phyloP scores from a whole-genome alignment of 2,113 vertebrate genomes.

The Vireo altiloquus region DNA sequence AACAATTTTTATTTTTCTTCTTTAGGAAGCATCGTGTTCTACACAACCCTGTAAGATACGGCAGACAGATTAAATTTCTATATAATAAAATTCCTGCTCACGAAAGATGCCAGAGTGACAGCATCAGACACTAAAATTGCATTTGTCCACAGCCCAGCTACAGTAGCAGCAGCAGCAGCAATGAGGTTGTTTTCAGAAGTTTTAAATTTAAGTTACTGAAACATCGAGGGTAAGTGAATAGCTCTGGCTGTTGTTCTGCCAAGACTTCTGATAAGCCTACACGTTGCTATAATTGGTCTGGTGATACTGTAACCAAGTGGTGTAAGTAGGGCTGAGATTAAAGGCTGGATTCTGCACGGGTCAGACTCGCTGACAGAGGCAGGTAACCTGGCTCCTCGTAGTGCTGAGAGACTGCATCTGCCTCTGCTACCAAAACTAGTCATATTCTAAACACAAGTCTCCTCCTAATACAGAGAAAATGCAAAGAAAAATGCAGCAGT shows the following conservation, averaged over 20 bases:
- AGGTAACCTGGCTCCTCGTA: not conserved
- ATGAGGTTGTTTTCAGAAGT: not conserved
- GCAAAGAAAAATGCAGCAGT: not conserved
- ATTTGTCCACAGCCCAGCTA: not conserved
- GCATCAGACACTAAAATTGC: constrained; percentile 3
- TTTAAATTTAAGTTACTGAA: not conserved
- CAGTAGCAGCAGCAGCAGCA: not conserved
- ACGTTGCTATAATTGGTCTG: not conserved
- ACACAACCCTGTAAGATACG: not conserved
- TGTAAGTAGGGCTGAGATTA: not conserved
- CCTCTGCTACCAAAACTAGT: not conserved
- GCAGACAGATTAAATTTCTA: constrained; percentile 15
- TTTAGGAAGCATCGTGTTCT: not conserved
- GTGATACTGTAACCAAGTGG: not conserved
- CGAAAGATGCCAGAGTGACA: not conserved
- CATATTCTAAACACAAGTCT: not conserved
- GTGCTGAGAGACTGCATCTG: not conserved
- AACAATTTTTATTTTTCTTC: not conserved
- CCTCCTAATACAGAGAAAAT: not conserved
- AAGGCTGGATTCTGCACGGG: not conserved
- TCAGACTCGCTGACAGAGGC: not conserved
- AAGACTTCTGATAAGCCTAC: not conserved
- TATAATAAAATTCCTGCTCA: not conserved
- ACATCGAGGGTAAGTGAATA: not conserved
- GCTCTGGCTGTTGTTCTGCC: not conserved